Evolutionary conservation across 2,888 invertebrate genomes (phyloP).

Genomic region (Exephanes ischioxanthus): DNA sequence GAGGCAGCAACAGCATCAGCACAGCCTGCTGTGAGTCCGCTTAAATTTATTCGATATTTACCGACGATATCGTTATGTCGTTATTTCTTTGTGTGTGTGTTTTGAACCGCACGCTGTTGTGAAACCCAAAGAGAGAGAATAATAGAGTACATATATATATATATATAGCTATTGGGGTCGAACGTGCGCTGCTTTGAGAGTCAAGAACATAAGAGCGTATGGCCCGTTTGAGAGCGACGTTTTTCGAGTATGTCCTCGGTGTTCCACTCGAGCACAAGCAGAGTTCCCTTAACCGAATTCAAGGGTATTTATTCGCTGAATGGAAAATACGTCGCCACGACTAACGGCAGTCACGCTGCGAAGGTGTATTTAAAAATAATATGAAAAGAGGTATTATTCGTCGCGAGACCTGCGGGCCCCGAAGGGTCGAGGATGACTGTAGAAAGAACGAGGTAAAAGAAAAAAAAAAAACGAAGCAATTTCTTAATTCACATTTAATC

Average conservation of each 20-base stretch:
- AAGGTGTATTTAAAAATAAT: slow-evolving; percentile 6
- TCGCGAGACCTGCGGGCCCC: not conserved
- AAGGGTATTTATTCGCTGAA: slow-evolving; percentile 49
- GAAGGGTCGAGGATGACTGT: not conserved
- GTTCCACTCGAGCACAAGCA: slow-evolving; percentile 25
- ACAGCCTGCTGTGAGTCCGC: slow-evolving; percentile 38
- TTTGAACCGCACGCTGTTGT: slow-evolving; percentile 44
- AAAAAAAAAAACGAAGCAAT: slow-evolving; percentile 2
- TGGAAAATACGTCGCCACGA: slow-evolving; percentile 8
- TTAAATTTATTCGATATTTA: slow-evolving; percentile 66
- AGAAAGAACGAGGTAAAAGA: not conserved
- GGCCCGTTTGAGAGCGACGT: slow-evolving; percentile 12
- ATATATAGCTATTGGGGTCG: slow-evolving; percentile 56
- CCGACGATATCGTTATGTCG: slow-evolving; percentile 59
- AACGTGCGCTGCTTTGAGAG: slow-evolving; percentile 36
- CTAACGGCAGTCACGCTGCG: slow-evolving; percentile 2
- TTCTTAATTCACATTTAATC: slow-evolving; percentile 7
- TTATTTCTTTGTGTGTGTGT: slow-evolving; percentile 45
- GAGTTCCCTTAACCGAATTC: slow-evolving; percentile 31
- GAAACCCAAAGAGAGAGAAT: slow-evolving; percentile 42
- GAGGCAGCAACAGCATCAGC: slow-evolving; percentile 32
- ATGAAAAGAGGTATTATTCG: slow-evolving; percentile 2
- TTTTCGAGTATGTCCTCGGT: slow-evolving; percentile 17
- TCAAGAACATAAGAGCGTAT: slow-evolving; percentile 60
- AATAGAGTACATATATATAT: not conserved